A percentile compares a stretch with the other conserved stretches of the same genome.
Conservation (phyloP, 2,888 invertebrate genomes). For the Tipula confusa region DNA sequence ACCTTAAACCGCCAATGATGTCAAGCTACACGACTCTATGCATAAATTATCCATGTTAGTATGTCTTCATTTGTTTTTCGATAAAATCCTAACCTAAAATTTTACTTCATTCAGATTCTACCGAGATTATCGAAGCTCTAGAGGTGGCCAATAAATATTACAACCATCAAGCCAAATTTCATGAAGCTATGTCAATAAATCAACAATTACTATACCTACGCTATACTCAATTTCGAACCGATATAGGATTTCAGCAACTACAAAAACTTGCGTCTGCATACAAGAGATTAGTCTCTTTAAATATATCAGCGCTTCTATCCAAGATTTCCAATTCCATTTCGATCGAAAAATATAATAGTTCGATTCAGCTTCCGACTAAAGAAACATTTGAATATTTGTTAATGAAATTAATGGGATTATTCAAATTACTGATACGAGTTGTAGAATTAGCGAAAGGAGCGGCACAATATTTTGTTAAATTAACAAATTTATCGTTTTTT, state of each 20-base stretch:
- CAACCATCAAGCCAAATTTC: neutral
- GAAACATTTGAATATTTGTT: conserved; percentile 28
- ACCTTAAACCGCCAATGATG: neutral
- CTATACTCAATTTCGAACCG: neutral
- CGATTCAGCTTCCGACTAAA: neutral
- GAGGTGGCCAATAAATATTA: neutral
- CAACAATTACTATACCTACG: neutral
- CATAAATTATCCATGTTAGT: neutral
- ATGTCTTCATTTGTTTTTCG: neutral
- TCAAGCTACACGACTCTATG: neutral
- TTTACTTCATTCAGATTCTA: neutral
- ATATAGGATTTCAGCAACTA: neutral
- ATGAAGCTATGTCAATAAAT: neutral
- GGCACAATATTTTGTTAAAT: neutral
- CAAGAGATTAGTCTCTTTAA: neutral
- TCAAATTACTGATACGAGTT: neutral
- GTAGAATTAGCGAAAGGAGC: neutral
- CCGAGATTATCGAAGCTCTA: neutral
- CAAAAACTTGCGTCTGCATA: neutral
- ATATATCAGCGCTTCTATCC: neutral
- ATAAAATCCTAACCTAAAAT: neutral
- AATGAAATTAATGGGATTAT: neutral
- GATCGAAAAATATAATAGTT: neutral
- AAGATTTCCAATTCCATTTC: neutral
- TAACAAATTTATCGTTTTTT: neutral